Evolutionary conservation across 2,797 vertebrate species (phyloP), one percentile per base, ranked within the genome.

Genomic region (Urocyon cinereoargenteus): DNA sequence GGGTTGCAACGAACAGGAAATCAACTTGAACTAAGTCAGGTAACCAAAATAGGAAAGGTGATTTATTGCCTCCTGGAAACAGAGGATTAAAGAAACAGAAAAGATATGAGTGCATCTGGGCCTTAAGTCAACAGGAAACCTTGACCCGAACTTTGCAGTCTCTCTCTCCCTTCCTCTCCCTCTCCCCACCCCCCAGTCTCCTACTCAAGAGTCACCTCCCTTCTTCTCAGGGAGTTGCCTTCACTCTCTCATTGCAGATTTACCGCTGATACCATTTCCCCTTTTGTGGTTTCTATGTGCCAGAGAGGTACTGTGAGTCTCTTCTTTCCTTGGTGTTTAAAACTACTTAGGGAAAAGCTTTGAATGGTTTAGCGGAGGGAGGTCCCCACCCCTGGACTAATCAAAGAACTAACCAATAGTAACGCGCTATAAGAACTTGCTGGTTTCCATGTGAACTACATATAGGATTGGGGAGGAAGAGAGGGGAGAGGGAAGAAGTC

Each of bases 1-100:
- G 53, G 24, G n/a, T 73, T 96, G 16, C 21, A 92, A 73, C 21
- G 73, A 86, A 93, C 40, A 72, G 61, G 75, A 92, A 92, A 95
- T 79, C 49, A 51, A 55, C 18, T 85, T 82, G 36, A 73, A 40
- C 28, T 68, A 91, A 88, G 77, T 83, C 59, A 79, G n/a, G 19
- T 18, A 95, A 79, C 55, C 55, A 81, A 82, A 93, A 62, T 15
- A 89, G 22, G 28, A 16, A 89, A 83, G 64, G 21, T 9, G 13
- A 40, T 68, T 53, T 83, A 81, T 49, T 53, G 6, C 1, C 53
- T 86, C 11, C 2, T 62, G 4, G 53, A 89, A 89, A 83, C 78
- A 82, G 73, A 83, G 6, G 13, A 78, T 5, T 85, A 21, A 86
- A 91, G 70, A 96, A 94, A 82, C 19, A 83, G 18, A 36, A 90